A percentile compares a stretch with the other conserved stretches of the same genome.
These are phyloP conservation scores for Dryobota labecula DNA, from an alignment of 2,888 invertebrate species.

Conservation along the genomic window DNA sequence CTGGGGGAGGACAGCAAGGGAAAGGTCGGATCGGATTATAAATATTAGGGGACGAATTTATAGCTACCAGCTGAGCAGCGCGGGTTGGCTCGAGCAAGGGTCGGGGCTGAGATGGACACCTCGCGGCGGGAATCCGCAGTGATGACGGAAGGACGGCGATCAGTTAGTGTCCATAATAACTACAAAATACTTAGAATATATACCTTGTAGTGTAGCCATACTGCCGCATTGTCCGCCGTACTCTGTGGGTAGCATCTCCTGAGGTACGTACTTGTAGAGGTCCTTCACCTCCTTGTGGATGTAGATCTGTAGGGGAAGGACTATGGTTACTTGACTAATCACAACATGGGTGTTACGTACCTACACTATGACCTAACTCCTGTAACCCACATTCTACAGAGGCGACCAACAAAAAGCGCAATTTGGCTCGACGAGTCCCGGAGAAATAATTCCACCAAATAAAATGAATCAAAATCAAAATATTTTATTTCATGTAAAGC, in stretches of 20 bases:
- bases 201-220: constrained; percentile 92
- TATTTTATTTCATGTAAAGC: too few relatives aligned
- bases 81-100: too few relatives aligned
- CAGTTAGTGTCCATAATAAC: too few relatives aligned
- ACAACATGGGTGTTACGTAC: neutral
- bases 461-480: too few relatives aligned
- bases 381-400: neutral
- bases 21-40: too few relatives aligned
- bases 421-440: neutral
- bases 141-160: too few relatives aligned
- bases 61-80: too few relatives aligned
- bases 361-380: neutral
- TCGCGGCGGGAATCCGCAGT: too few relatives aligned
- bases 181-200: neutral
- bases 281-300: constrained; percentile 94
- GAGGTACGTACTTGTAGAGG: constrained; percentile 94
- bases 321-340: neutral
- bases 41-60: too few relatives aligned
- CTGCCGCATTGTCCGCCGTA: constrained; percentile 95
- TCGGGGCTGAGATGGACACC: too few relatives aligned
- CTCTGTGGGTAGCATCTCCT: constrained; percentile 94
- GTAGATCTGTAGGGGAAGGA: constrained; percentile 89
- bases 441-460: neutral
- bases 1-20: too few relatives aligned
- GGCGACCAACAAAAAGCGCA: neutral